Evolutionary conservation across 2,113 vertebrate species (phyloP).

Genomic region (Neomonachus schauinslandi): DNA sequence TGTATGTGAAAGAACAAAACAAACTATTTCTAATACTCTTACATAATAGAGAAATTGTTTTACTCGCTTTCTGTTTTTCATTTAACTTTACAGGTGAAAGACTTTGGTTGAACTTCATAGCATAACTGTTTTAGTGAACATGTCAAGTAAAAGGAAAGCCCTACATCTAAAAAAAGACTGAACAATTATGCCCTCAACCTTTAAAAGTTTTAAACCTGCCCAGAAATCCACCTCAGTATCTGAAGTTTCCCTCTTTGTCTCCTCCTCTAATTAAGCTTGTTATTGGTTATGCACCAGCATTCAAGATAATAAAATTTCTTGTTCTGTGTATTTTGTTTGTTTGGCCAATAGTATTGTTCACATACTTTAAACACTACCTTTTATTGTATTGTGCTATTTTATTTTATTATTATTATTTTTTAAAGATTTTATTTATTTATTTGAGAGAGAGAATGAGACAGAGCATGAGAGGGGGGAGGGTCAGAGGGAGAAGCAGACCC

Average conservation of each 20-base stretch:
- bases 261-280: conserved; percentile 74
- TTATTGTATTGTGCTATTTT: not conserved
- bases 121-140: conserved; percentile 50
- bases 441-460: no score
- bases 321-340: conserved; percentile 70
- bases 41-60: conserved; percentile 54
- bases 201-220: conserved; percentile 60
- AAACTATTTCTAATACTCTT: conserved; percentile 30
- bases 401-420: not conserved
- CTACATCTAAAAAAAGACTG: conserved; percentile 31
- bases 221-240: conserved; percentile 45
- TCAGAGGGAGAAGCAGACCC: no score
- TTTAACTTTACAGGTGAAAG: conserved; percentile 56
- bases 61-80: conserved; percentile 49
- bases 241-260: conserved; percentile 59
- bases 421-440: no score
- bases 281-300: conserved; percentile 77
- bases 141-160: conserved; percentile 60
- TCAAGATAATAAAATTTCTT: conserved; percentile 78
- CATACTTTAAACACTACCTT: not conserved
- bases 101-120: conserved; percentile 54
- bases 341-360: conserved; percentile 44
- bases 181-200: conserved; percentile 7
- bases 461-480: no score
- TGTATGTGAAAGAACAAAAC: conserved; percentile 51